Evolutionary conservation across 2,888 invertebrate species (phyloP).

Genomic region (Plebejus anna): DNA sequence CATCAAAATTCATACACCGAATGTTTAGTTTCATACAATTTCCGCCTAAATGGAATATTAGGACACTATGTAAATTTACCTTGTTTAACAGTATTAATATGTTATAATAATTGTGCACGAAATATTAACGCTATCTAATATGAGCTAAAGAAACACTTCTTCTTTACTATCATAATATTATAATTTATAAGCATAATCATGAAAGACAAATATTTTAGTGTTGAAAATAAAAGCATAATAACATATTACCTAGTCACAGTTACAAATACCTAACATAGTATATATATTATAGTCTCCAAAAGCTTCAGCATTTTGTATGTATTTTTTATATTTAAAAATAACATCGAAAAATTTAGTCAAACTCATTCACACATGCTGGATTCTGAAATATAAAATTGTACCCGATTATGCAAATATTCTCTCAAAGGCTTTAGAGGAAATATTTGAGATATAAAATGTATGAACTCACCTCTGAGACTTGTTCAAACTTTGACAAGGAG

Average conservation of each 20-base stretch:
- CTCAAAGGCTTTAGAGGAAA: not conserved
- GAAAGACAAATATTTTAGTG: no score
- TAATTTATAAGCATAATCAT: no score
- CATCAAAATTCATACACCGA: constrained; percentile 11
- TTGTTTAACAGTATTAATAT: constrained; percentile 14
- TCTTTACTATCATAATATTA: no score
- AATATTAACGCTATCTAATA: not conserved
- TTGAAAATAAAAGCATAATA: no score
- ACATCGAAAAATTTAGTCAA: no score
- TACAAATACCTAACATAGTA: no score
- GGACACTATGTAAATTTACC: constrained; percentile 19
- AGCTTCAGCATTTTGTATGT: no score
- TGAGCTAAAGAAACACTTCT: not conserved
- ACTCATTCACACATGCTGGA: no score
- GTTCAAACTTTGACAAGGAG: not conserved
- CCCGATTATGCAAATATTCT: not conserved
- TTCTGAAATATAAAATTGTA: not conserved
- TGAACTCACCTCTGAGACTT: not conserved
- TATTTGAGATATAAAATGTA: constrained; percentile 1
- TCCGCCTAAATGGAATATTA: constrained; percentile 20
- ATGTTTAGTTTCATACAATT: constrained; percentile 27
- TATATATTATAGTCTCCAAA: no score
- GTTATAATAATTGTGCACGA: constrained; percentile 1
- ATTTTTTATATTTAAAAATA: no score
- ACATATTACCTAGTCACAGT: no score